A percentile compares a stretch with the other conserved stretches of the same genome.
Evolutionary conservation across 1,140 invertebrate genomes (phyloP).

Genomic region (Helicoverpa zea): DNA sequence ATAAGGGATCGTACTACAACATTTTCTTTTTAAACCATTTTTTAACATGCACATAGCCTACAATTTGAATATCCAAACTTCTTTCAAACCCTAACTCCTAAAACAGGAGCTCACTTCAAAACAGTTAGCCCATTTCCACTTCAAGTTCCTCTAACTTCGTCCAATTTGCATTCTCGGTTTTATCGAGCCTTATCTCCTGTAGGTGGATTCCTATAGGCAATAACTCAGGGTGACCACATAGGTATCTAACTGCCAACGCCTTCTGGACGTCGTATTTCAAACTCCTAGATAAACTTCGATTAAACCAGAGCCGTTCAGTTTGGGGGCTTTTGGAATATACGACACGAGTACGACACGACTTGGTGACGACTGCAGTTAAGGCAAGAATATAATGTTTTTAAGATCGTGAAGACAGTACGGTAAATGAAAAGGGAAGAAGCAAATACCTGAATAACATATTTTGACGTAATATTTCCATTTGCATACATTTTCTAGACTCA

Average conservation of each 20-base stretch:
- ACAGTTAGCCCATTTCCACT: background rate
- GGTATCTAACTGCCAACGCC: constrained; percentile 41
- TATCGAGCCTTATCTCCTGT: background rate
- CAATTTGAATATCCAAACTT: background rate
- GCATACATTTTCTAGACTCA: too few relatives aligned
- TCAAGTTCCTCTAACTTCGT: background rate
- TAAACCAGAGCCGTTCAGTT: constrained; percentile 44
- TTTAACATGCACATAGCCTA: too few relatives aligned
- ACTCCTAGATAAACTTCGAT: constrained; percentile 58
- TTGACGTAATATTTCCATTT: too few relatives aligned
- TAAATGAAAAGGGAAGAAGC: too few relatives aligned
- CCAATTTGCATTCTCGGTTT: constrained; percentile 11
- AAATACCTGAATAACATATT: too few relatives aligned
- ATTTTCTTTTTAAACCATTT: too few relatives aligned
- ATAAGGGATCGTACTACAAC: too few relatives aligned
- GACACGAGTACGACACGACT: constrained; percentile 50
- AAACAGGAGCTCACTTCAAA: background rate
- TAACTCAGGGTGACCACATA: constrained; percentile 32
- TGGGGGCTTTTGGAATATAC: constrained; percentile 5
- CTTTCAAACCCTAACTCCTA: background rate
- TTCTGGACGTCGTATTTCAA: constrained; percentile 55
- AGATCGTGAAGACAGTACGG: too few relatives aligned
- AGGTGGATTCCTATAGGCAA: constrained; percentile 6
- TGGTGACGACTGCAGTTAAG: too few relatives aligned
- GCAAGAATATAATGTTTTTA: background rate